Evolutionary conservation across 2,113 vertebrate genomes (phyloP), one percentile per base, ranked within the genome.

Genomic region (Murina feae): DNA sequence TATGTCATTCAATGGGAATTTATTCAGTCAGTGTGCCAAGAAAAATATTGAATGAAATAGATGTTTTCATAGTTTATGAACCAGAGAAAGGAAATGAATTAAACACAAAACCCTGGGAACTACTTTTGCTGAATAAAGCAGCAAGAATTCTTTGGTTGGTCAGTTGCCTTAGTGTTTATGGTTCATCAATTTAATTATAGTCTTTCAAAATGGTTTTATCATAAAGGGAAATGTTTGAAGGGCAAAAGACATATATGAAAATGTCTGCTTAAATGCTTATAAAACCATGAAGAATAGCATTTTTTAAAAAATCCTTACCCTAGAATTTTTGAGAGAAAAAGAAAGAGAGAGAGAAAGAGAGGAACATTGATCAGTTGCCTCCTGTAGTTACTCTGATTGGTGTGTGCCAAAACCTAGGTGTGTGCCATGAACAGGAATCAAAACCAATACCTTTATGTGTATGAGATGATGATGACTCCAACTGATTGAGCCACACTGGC

Each of bases 1-100:
- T 53, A 39, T 80, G 32, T 90, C 6, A 93, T 63, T 75, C 13
- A 0, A 68, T 86, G 78, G 69, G 42, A 93, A 90, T 5, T 25
- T 75, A 72, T 39, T 79, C 55, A 90, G 5, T 42, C 39, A 86
- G 17, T 68, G 18, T 72, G 55, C 23, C 90, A 95, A 91, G 47
- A 84, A 93, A 85, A 90, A 71, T 94, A 80, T 18, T 93, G 55
- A 91, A 91, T 88, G 75, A 69, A 84, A 91, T 66, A 4, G 6
- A 42, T 66, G 7, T 69, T 75, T 85, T 44, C 39, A 65, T 85
- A 44, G 49, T 65, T 91, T 91, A 84, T 81, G 72, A 94, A 75
- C 53, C 72, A 88, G 49, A 79, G 68, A 93, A 90, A 75, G 84
- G 5, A 12, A 72, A 14, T 92, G n/a, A 95, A 63, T 84, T 87